Percentiles rank a stretch among this genome's conserved stretches.
phyloP scores from a whole-genome alignment of 2,113 vertebrate genomes.

The Murina feae region DNA sequence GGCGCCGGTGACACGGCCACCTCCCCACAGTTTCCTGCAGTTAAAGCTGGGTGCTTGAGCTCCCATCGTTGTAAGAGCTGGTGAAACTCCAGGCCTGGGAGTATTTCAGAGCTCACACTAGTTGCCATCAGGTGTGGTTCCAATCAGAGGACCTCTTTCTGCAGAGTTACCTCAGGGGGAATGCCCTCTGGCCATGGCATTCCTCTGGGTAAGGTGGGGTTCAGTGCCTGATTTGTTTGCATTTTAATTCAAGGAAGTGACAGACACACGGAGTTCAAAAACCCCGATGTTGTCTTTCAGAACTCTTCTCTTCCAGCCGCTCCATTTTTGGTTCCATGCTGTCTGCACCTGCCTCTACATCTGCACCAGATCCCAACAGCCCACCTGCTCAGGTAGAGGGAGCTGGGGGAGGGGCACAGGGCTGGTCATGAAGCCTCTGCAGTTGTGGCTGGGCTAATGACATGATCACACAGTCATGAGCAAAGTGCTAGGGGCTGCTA shows the following conservation, averaged over 20 bases:
- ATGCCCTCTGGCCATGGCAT: background rate
- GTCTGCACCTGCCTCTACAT: constrained; percentile 79
- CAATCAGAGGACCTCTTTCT: background rate
- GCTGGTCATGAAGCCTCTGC: background rate
- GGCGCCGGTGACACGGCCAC: background rate
- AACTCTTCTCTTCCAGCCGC: constrained; percentile 92
- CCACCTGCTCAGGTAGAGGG: constrained; percentile 88
- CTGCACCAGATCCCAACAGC: constrained; percentile 75
- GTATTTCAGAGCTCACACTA: background rate
- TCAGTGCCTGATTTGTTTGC: background rate
- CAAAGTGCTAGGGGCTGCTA: background rate
- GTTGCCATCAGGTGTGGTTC: background rate
- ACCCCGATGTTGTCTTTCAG: constrained; percentile 77
- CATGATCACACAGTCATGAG: accelerated
- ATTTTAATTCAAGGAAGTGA: background rate
- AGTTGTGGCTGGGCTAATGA: background rate
- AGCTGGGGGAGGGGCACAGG: background rate
- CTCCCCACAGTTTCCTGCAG: background rate
- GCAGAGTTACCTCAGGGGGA: background rate
- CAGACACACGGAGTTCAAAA: background rate
- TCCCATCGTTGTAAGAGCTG: background rate
- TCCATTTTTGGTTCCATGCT: constrained; percentile 82
- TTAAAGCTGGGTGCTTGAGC: background rate
- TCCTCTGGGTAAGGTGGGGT: background rate
- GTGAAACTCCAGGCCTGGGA: background rate